Percentiles rank a stretch among this genome's conserved stretches.
These are phyloP conservation scores for Cephus pulcher DNA, from an alignment of 2,888 invertebrate genomes.

Conservation along the genomic window DNA sequence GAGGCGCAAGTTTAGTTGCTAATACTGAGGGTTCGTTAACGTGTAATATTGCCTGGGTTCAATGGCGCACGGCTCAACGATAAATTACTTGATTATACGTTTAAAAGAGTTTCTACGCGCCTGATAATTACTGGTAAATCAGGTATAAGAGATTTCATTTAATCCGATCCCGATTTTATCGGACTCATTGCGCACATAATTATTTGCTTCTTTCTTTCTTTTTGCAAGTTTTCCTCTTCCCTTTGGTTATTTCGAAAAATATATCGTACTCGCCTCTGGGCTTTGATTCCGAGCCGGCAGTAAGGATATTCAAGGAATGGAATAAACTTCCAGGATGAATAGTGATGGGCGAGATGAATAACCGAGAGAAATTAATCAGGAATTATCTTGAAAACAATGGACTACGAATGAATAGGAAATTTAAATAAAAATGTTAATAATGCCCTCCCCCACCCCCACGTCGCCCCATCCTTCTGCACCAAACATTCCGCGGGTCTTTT, in stretches of 20 bases:
- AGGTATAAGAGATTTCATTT: background rate
- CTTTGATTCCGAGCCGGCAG: background rate
- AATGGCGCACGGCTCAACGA: background rate
- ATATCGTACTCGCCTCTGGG: background rate
- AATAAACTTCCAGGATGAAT: constrained; percentile 36
- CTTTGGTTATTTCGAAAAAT: background rate
- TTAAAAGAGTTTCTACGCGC: background rate
- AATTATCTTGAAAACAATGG: constrained; percentile 20
- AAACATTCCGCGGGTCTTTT: background rate
- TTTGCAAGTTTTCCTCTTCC: accelerated
- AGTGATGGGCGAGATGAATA: constrained; percentile 32
- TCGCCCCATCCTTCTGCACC: accelerated
- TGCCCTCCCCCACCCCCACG: no score
- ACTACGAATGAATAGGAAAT: constrained; percentile 20
- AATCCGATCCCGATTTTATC: background rate
- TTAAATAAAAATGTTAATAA: constrained; percentile 30
- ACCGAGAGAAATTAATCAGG: constrained; percentile 34
- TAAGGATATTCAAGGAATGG: background rate
- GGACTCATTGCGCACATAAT: background rate
- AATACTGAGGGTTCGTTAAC: background rate
- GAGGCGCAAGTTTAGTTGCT: background rate
- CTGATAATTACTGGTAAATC: background rate
- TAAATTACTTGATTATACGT: background rate
- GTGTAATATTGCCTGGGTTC: background rate
- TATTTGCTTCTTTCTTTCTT: background rate